Base-by-base conservation (phyloP, 2,888 invertebrate species). In the Clistopyga incitator region DNA sequence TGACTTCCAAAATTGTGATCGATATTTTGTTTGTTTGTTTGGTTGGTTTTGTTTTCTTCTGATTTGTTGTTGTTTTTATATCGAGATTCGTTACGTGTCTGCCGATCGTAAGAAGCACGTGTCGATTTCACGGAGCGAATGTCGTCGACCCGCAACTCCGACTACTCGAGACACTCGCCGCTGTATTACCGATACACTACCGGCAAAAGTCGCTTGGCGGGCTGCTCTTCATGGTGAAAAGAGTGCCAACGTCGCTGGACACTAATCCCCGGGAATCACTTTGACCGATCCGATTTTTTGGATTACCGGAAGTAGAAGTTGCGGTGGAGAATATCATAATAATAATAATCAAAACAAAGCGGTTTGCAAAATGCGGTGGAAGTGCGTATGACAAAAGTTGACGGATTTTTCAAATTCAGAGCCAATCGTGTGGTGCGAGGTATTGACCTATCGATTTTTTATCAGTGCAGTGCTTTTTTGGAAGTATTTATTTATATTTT, bases 331-430 rank as follows among this genome's bases (percentile, higher is more conserved):
- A 47, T 29, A 25, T n/a, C n/a, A n/a, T n/a, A 11, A 29, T 29
- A 29, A 29, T 29, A 20, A 25, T 11, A 38, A 2, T 10, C 10
- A 38, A 34, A 29, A 15, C 25, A 52, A 23, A n/a, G n/a, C 25
- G 38, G 15, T 15, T 20, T 67, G 71, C 77, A 86, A 84, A 64
- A 87, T 85, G 86, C 82, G 84, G 82, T 86, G 87, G 87, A 87
- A 87, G 86, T 85, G 86, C 59, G 67, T 83, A 77, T 86, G 84
- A 86, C 81, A 64, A 50, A 47, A 61, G 20, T 25, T 25, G 13
- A 42, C 13, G 34, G 59, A 47, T 72, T 20, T 47, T 18, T 4
- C 23, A 20, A n/a, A 10, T 18, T 29, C 29, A n/a, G 59, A 15
- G 59, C 25, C 23, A 23, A 56, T 54, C 56, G 71, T 56, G 54